Conservation (phyloP, 1,140 invertebrate species). For the Solenopsis fugax region DNA sequence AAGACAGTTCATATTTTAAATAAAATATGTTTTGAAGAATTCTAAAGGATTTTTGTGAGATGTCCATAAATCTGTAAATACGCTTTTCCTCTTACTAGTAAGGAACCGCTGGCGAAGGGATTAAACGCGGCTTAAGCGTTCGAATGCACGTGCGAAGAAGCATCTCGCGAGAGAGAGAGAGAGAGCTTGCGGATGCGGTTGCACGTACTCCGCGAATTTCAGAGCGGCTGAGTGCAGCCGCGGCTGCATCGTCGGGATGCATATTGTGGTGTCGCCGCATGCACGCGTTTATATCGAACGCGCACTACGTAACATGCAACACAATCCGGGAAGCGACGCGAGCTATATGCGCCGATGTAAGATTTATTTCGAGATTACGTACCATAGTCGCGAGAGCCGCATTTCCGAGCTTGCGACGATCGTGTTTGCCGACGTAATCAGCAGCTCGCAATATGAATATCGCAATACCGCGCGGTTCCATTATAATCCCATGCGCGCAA, state of each 20-base stretch:
- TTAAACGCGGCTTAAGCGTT: slow-evolving; percentile 31
- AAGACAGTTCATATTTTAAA: not conserved
- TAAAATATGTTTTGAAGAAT: not conserved
- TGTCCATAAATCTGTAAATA: not conserved
- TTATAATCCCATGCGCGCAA: slow-evolving; percentile 36
- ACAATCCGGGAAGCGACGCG: slow-evolving; percentile 22
- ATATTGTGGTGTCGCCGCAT: slow-evolving; percentile 61
- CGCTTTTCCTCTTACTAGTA: not conserved
- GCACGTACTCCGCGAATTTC: slow-evolving; percentile 59
- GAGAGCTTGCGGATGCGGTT: slow-evolving; percentile 34
- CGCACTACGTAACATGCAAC: slow-evolving; percentile 2
- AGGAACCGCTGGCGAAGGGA: not conserved
- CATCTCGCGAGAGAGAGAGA: not conserved
- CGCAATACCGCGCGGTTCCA: slow-evolving; percentile 29
- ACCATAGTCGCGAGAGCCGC: slow-evolving; percentile 6
- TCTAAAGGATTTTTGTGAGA: not conserved
- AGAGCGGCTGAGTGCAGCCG: slow-evolving; percentile 34
- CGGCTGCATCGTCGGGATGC: slow-evolving; percentile 39
- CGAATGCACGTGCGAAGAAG: slow-evolving; percentile 13
- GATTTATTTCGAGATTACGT: slow-evolving; percentile 63
- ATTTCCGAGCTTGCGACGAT: slow-evolving; percentile 21
- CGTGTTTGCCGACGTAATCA: slow-evolving; percentile 55
- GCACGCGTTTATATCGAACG: slow-evolving; percentile 54
- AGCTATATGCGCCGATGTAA: slow-evolving; percentile 35
- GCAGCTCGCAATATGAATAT: slow-evolving; percentile 54